Evolutionary conservation across 2,113 vertebrate genomes (phyloP), one percentile per base, ranked within the genome.

Genomic region (Megaceryle torquata): DNA sequence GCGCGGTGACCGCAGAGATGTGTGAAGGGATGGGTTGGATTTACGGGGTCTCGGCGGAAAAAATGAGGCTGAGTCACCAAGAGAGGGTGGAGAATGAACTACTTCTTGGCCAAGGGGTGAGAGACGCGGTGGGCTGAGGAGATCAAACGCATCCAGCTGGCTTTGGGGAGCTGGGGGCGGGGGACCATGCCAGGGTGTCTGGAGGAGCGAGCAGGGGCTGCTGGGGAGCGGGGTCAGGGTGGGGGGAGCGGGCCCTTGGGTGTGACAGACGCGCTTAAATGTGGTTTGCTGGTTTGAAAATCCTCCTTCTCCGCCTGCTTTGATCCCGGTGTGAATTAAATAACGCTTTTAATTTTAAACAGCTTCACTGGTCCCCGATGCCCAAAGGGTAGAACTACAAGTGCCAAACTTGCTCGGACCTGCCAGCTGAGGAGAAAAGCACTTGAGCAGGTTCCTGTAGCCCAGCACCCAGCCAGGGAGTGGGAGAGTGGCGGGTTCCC

Each of bases 271-370:
- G 1, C 16, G 37, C 94, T 95, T 69, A 72, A 50, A 83, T 92
- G 96, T 90, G 95, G 92, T 90, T 94, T 88, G 76, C 82, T 85
- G 92, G 44, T 53, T 79, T 86, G 71, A 81, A 88, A 93, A 92
- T n/a, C 94, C 76, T 87, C 26, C 77, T 82, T 67, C 88, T 91
- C 86, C 26, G 21, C 9, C 0, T 50, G 83, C 96, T 96, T 96
- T 96, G 96, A 96, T 96, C 95, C 88, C 64, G 21, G 68, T 85
- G 91, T 78, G 92, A 94, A 94, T 92, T 95, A 91, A 95, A 56
- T 78, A 63, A 86, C 7, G 25, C 91, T 94, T 94, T 91, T 90
- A 61, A 96, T 96, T 93, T 91, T 59, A 67, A 95, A 84, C 88
- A 93, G 91, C 92, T 95, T 93, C 8, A 0, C 95, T 44, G 83